Evolutionary conservation across 2,113 vertebrate genomes (phyloP), one percentile per base, ranked within the genome.

Genomic region (Hemibagrus wyckioides): DNA sequence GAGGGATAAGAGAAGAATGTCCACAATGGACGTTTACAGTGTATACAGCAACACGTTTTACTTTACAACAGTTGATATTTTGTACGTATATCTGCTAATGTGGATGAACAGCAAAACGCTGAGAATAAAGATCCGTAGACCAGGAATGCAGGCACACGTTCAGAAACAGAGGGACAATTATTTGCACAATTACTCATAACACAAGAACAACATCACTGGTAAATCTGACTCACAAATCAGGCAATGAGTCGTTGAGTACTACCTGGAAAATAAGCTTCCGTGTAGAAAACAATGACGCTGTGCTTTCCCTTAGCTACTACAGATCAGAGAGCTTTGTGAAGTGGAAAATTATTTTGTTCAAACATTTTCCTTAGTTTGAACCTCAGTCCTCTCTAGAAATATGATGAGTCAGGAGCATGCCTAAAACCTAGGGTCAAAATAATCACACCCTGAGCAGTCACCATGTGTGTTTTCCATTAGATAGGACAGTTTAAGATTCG

Each of bases 371-470:
- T 39, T 11, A 41, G 3, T 11, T 13, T 80, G n/a, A 36, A 83
- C 11, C 23, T 57, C 59, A 50, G 75, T 56, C 50, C 82, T 57
- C 44, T 65, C 73, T 84, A 77, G 57, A 71, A 59, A 76, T 7
- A n/a, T 28, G 14, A 69, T 61, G 65, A 50, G 13, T 65, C 73
- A 77, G 59, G 79, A 61, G 67, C 48, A 85, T 54, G 85, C 86
- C 88, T 90, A 91, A 92, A 59, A 75, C 54, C 87, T 84, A 85
- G 41, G 50, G 54, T 90, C 90, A 92, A 80, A 88, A 90, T 85
- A 85, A 91, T 89, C 91, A 92, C 88, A 65, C 87, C 71, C 41
- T 88, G 83, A 89, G 89, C 87, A 84, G 9, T 13, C 79, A 48
- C 76, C 56, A 57, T 89, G 83, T 77, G 83, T 86, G 84, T 56